Conservation (phyloP, 2,888 invertebrate species). For the Ectemnius lituratus region DNA sequence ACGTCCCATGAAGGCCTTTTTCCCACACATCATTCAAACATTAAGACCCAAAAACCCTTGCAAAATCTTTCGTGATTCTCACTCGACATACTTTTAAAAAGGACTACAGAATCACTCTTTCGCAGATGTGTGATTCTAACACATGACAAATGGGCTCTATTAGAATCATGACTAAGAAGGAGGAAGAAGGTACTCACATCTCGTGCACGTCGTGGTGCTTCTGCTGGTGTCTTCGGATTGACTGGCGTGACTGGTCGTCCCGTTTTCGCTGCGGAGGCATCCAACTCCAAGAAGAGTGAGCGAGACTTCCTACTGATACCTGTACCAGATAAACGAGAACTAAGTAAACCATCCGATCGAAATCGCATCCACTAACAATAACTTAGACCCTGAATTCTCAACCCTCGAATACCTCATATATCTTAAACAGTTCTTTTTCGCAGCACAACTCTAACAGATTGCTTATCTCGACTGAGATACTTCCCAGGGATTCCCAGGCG, state of each 20-base stretch:
- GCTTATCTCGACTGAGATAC: no score
- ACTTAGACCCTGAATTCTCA: neutral
- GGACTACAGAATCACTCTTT: neutral
- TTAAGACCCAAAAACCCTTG: conserved; percentile 11
- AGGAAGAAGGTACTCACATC: conserved; percentile 76
- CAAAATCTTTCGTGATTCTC: neutral
- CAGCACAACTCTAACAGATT: no score
- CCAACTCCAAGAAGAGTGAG: conserved; percentile 90
- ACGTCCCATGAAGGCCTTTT: conserved; percentile 79
- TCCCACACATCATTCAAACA: conserved; percentile 36
- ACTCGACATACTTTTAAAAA: neutral
- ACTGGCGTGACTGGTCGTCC: conserved; percentile 82
- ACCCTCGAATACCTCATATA: neutral
- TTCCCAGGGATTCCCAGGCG: no score
- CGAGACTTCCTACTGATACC: conserved; percentile 93
- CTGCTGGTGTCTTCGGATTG: conserved; percentile 79
- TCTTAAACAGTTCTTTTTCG: no score
- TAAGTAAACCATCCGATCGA: neutral
- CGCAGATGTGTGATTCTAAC: neutral
- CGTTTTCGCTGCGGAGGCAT: conserved; percentile 85
- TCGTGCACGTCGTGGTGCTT: conserved; percentile 81
- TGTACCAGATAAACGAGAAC: conserved; percentile 68
- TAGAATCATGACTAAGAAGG: neutral
- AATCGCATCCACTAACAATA: neutral
- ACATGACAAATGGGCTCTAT: neutral